Evolutionary conservation across 2,113 vertebrate genomes (phyloP), one percentile per base, ranked within the genome.

Genomic region (Penelope pileata): DNA sequence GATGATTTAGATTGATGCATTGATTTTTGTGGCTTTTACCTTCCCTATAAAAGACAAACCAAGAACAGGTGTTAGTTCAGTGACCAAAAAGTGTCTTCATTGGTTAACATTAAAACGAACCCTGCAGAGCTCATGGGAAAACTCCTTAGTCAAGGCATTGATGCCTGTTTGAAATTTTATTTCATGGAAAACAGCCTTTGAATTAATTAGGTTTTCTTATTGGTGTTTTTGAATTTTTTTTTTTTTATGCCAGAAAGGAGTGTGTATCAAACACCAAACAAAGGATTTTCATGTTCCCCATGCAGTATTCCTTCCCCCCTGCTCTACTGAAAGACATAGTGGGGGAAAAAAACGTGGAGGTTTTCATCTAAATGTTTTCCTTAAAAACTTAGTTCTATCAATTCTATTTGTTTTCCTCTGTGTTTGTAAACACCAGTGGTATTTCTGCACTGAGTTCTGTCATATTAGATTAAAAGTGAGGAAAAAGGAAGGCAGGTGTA

Each of bases 281-380:
- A 66, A 1, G 6, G 3, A 10, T 73, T 91, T 85, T 62, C 19
- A 11, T 53, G 11, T 27, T 13, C 6, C 1, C 7, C 2, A 47
- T 54, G 27, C 12, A 26, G 0, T 56, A 12, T 3, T 42, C 30
- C 9, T 86, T 18, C 21, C 68, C 11, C 17, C 2, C 43, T 45
- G 24, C 32, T 69, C 23, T 68, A 53, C 23, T 83, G 36, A 70
- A 64, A 62, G 2, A 8, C 4, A 19, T 7, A 60, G 9, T 43
- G 22, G 50, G 23, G 14, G 13, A 34, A 62, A 72, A 74, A 24
- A 48, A 10, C 13, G 4, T 54, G 8, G 6, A 50, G 14, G 3
- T 58, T 75, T 48, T 22, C 17, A 23, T 16, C 24, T 53, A 76
- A 72, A 36, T n/a, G 40, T 62, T 68, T 83, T 17, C 60, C 51